Evolutionary conservation across 2,113 vertebrate species (phyloP).

Genomic region (Nettapus auritus): DNA sequence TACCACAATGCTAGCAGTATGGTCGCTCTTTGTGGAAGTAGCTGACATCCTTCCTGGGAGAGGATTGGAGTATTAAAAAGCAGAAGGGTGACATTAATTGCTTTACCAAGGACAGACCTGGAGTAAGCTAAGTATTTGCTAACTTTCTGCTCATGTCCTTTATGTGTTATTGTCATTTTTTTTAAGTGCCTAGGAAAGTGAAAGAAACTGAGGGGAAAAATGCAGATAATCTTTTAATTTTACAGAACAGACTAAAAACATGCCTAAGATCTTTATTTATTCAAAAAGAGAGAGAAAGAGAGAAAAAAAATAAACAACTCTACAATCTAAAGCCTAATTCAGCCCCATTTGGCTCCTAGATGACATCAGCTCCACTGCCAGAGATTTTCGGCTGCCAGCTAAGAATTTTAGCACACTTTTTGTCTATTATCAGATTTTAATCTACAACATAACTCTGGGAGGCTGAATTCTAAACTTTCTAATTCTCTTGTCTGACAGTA

Average conservation of each 20-base stretch:
- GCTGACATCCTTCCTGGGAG: not conserved
- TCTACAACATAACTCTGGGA: not conserved
- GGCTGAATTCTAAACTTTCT: not conserved
- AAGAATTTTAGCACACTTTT: not conserved
- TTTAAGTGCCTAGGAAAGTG: not conserved
- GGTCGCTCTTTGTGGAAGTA: rapidly evolving
- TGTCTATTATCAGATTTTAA: conserved; percentile 19
- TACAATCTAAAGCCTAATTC: not conserved
- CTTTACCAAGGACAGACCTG: not conserved
- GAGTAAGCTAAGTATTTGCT: not conserved
- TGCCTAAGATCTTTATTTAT: not conserved
- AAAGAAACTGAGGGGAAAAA: not conserved
- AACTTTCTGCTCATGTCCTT: not conserved
- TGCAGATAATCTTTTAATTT: not conserved
- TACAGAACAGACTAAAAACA: not conserved
- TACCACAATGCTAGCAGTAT: not conserved
- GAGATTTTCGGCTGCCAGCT: not conserved
- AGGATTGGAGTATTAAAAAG: not conserved
- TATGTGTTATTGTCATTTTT: not conserved
- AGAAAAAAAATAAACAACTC: not conserved
- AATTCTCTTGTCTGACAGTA: not conserved
- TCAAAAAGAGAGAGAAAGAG: not conserved
- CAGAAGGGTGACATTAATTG: not conserved
- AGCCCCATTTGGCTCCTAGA: not conserved
- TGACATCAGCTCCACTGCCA: not conserved